phyloP scores from a whole-genome alignment of 2,797 vertebrate genomes.

The Amblyraja radiata region DNA sequence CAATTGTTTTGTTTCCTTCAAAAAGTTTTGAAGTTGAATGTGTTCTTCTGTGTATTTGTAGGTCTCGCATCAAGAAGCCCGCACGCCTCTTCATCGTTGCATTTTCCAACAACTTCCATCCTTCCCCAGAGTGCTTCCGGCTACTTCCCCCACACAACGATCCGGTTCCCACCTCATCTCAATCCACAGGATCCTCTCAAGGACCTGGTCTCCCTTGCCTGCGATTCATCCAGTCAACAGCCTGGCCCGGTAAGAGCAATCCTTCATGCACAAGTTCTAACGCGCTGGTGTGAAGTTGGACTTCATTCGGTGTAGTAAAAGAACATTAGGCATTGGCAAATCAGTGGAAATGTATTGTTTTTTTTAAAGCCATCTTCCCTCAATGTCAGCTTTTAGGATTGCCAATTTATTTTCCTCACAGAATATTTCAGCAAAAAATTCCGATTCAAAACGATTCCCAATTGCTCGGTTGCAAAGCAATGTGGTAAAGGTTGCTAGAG shows the following conservation, averaged over 20 bases:
- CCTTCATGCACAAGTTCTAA: not conserved
- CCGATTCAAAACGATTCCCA: not conserved
- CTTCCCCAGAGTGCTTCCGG: conserved; percentile 72
- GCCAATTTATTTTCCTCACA: not conserved
- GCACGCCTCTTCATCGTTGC: conserved; percentile 83
- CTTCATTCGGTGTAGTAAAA: not conserved
- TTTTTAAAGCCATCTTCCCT: not conserved
- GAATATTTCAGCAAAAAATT: not conserved
- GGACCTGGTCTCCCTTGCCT: conserved; percentile 90
- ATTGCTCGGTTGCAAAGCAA: not conserved
- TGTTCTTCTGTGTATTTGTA: conserved; percentile 45
- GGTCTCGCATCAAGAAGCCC: conserved; percentile 78
- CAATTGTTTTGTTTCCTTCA: not conserved
- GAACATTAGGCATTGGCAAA: not conserved
- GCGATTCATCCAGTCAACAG: conserved; percentile 84
- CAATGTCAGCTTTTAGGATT: not conserved
- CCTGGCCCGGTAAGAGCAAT: conserved; percentile 76
- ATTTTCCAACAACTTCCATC: conserved; percentile 82
- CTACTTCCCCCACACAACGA: conserved; percentile 88
- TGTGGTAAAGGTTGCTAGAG: not conserved
- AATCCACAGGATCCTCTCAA: conserved; percentile 89
- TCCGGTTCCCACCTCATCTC: conserved; percentile 90
- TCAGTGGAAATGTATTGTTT: not conserved
- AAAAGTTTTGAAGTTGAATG: not conserved
- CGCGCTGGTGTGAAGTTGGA: no score